phyloP scores from a whole-genome alignment of 2,113 vertebrate genomes.

The Strix uralensis region DNA sequence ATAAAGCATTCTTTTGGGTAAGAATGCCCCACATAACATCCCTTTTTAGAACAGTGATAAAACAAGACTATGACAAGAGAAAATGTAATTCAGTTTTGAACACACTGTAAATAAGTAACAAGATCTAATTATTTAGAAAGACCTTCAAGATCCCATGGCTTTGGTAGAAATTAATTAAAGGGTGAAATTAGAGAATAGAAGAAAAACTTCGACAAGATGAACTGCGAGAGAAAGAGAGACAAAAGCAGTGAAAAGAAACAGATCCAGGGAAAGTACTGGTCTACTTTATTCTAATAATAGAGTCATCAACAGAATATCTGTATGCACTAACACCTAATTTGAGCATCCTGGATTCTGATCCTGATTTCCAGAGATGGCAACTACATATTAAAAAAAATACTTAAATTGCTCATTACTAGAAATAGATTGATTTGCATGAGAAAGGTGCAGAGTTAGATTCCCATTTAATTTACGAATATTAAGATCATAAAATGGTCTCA shows the following conservation, averaged over 20 bases:
- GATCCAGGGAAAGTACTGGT: not conserved
- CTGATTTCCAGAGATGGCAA: slow-evolving; percentile 21
- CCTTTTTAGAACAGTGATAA: not conserved
- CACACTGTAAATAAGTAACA: not conserved
- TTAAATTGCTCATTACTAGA: slow-evolving; percentile 46
- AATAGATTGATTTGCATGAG: slow-evolving; percentile 45
- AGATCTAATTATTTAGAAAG: not conserved
- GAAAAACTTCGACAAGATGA: not conserved
- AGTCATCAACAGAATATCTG: slow-evolving; percentile 14
- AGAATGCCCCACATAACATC: not conserved
- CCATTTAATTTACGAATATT: not conserved
- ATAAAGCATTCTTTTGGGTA: not conserved
- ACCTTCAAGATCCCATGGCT: not conserved
- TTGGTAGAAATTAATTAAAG: not conserved
- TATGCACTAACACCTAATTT: slow-evolving; percentile 19
- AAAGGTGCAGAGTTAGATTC: slow-evolving; percentile 1
- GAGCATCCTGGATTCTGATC: slow-evolving; percentile 21
- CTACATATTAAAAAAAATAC: not conserved
- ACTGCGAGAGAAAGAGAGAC: not conserved
- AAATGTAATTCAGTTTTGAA: not conserved
- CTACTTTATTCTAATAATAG: slow-evolving; percentile 32
- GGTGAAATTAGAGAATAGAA: not conserved
- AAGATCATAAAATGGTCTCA: not conserved
- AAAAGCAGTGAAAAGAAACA: not conserved
- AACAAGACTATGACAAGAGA: not conserved